Conservation (phyloP, 1,140 invertebrate species). For the Camponotus vicinus region DNA sequence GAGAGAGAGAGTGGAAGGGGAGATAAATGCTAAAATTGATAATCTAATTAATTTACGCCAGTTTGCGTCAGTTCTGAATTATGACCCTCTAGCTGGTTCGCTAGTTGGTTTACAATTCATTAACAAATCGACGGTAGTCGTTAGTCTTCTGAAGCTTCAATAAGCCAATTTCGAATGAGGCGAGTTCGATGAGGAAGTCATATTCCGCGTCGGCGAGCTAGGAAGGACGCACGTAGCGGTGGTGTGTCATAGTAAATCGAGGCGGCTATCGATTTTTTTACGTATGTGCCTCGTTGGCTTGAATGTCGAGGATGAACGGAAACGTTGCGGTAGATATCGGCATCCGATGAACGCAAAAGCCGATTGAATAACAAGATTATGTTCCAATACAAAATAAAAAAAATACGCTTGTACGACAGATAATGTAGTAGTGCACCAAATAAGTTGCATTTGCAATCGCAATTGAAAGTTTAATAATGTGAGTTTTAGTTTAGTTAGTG, state of each 20-base stretch:
- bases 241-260: conserved; percentile 57
- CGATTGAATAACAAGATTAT: conserved; percentile 29
- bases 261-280: conserved; percentile 58
- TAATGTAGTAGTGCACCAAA: not conserved
- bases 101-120: not conserved
- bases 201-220: conserved; percentile 37
- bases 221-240: conserved; percentile 44
- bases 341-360: conserved; percentile 34
- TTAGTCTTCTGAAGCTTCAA: conserved; percentile 1
- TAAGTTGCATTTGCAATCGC: not conserved
- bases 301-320: conserved; percentile 62
- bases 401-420: not conserved
- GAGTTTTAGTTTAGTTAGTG: not conserved
- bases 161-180: conserved; percentile 11
- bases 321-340: conserved; percentile 41
- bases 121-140: not conserved
- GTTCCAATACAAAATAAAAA: conserved; percentile 22
- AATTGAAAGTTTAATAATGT: not conserved
- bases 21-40: conserved; percentile 14
- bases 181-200: conserved; percentile 34
- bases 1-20: too few species aligned
- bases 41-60: conserved; percentile 23
- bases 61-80: not conserved
- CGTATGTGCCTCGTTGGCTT: conserved; percentile 52
- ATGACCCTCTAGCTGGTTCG: not conserved